These are phyloP conservation scores for Temnothorax unifasciatus DNA, from an alignment of 2,888 invertebrate genomes.

Conservation along the genomic window DNA sequence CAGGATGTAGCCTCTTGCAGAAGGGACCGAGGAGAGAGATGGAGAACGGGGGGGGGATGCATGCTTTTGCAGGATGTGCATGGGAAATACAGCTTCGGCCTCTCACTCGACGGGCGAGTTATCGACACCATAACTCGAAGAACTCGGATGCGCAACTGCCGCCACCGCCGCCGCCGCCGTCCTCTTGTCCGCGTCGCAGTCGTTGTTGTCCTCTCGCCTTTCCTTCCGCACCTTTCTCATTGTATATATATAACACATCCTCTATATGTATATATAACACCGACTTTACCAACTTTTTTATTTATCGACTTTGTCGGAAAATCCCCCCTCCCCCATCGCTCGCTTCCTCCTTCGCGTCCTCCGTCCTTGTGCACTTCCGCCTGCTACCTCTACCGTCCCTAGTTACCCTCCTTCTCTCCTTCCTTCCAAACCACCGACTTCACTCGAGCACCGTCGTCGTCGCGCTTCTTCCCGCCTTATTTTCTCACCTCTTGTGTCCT, in stretches of 20 bases:
- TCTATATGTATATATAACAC: constrained; percentile 57
- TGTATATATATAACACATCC: not conserved
- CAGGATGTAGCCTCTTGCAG: constrained; percentile 20
- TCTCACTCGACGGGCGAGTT: constrained; percentile 74
- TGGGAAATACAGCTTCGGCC: constrained; percentile 63
- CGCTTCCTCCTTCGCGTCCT: constrained; percentile 57
- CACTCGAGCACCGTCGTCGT: constrained; percentile 45
- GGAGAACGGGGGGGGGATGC: constrained; percentile 5
- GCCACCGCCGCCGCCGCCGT: constrained; percentile 43
- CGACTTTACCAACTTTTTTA: constrained; percentile 75
- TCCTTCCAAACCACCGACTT: constrained; percentile 50
- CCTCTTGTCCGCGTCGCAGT: constrained; percentile 39
- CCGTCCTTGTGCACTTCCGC: constrained; percentile 61
- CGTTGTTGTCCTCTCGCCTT: constrained; percentile 62
- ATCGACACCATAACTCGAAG: constrained; percentile 81
- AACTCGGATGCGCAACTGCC: constrained; percentile 65
- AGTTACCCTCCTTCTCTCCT: not conserved
- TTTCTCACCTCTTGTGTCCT: constrained; percentile 43
- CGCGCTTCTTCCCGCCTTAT: constrained; percentile 46
- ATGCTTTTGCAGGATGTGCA: constrained; percentile 42
- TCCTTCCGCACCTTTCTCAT: constrained; percentile 46
- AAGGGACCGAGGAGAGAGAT: not conserved
- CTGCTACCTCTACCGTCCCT: constrained; percentile 44
- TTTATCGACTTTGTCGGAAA: constrained; percentile 75
- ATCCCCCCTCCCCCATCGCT: constrained; percentile 53